Evolutionary conservation across 2,113 vertebrate genomes (phyloP).

Genomic region (Misgurnus anguillicaudatus): DNA sequence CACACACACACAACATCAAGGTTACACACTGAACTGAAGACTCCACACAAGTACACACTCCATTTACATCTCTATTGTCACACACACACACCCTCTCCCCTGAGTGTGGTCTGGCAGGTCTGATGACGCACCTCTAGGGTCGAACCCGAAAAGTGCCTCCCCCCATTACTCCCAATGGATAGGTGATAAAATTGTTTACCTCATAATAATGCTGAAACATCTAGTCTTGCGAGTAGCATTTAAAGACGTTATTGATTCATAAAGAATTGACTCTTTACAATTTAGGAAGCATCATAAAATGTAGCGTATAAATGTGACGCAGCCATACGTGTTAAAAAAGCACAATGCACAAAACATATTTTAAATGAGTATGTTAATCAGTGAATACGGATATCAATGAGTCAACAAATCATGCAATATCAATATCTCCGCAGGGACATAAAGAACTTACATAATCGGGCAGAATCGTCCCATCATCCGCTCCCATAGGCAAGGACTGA

Average conservation of each 20-base stretch:
- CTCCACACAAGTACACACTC: background rate
- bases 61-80: slow-evolving; percentile 26
- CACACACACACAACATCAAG: background rate
- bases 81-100: background rate
- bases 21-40: background rate
- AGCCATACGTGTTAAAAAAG: background rate
- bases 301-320: no score
- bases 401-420: background rate
- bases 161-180: background rate
- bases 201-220: no score
- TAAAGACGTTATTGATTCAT: no score
- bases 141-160: slow-evolving; percentile 7
- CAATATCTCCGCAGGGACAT: background rate
- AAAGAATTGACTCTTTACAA: no score
- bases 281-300: no score
- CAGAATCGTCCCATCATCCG: slow-evolving; percentile 78
- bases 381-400: no score
- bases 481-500: slow-evolving; percentile 83
- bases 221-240: no score
- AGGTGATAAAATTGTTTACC: background rate
- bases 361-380: no score
- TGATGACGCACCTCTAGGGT: slow-evolving; percentile 11
- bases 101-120: background rate
- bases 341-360: no score
- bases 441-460: slow-evolving; percentile 94